Evolutionary conservation across 2,113 vertebrate species (phyloP).

Genomic region (Aythya baeri): DNA sequence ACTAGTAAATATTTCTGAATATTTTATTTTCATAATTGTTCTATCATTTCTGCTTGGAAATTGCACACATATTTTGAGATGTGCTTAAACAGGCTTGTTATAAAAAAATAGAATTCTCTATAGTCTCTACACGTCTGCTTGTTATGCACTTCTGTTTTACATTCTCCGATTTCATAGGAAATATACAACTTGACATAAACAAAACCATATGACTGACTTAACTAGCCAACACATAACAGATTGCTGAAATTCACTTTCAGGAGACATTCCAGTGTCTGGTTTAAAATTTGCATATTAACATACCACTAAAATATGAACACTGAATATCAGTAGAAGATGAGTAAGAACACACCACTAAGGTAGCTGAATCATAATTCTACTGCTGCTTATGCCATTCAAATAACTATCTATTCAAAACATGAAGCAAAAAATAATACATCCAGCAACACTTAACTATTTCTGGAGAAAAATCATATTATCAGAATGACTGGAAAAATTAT

Average conservation of each 20-base stretch:
- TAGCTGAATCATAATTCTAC: not conserved
- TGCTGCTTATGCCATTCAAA: not conserved
- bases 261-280: not conserved
- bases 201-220: not conserved
- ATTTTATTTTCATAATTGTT: not conserved
- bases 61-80: not conserved
- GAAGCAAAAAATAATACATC: not conserved
- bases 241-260: not conserved
- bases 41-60: not conserved
- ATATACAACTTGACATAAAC: constrained; percentile 10
- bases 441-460: not conserved
- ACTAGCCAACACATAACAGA: constrained; percentile 7
- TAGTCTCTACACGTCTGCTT: not conserved
- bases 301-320: not conserved
- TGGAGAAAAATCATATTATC: not conserved
- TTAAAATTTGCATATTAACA: not conserved
- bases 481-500: not conserved
- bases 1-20: not conserved
- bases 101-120: not conserved
- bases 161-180: not conserved
- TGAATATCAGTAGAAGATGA: not conserved
- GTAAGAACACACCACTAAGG: not conserved
- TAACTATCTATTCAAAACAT: not conserved
- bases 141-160: not conserved
- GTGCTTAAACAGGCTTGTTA: not conserved